Base-by-base conservation (phyloP, 2,797 vertebrate genomes). In the Thalassophryne amazonica region DNA sequence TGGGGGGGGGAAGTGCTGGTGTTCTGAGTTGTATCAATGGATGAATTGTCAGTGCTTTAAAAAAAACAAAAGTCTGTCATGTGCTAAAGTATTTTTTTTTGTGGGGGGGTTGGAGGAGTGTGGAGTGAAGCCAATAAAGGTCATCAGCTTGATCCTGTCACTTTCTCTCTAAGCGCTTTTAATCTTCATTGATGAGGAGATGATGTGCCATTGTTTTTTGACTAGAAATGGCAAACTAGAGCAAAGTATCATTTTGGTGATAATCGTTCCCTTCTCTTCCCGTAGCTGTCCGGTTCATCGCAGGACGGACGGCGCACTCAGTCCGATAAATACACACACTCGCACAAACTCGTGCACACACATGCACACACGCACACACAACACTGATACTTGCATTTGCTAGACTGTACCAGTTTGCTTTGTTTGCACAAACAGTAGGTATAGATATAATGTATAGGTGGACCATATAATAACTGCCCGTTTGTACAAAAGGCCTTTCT, bases 1-100 rank as follows among this genome's bases (percentile, higher is more conserved):
- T n/a, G n/a, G n/a, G n/a, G n/a, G 36, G 46, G 73, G 66, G 87
- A 91, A 92, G 90, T 92, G 89, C 91, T 92, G 83, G 73, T 81
- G 85, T 89, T 91, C 81, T 83, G 81, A 87, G 78, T 73, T 78
- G 80, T 78, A 70, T 72, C 66, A 81, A 73, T 68, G 65, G 73
- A 78, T 77, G 75, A 78, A 71, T 72, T 80, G 80, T 85, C 88
- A 86, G 86, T 90, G 86, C 88, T 90, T 86, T 72, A 49, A 60
- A 50, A 22, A 76, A 74, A 78, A 57, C 42, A 66, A 62, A 68
- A 73, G 71, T 85, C 72, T 53, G 48, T 60, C 23, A 59, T 69
- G 77, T 80, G 81, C 69, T 81, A 66, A 81, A 86, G 76, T 83
- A 79, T 73, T 84, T 63, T n/a, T n/a, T n/a, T n/a, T n/a, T n/a